Evolutionary conservation across 2,888 invertebrate genomes (phyloP), one percentile per base, ranked within the genome.

Genomic region (Malthinus seriepunctatus): DNA sequence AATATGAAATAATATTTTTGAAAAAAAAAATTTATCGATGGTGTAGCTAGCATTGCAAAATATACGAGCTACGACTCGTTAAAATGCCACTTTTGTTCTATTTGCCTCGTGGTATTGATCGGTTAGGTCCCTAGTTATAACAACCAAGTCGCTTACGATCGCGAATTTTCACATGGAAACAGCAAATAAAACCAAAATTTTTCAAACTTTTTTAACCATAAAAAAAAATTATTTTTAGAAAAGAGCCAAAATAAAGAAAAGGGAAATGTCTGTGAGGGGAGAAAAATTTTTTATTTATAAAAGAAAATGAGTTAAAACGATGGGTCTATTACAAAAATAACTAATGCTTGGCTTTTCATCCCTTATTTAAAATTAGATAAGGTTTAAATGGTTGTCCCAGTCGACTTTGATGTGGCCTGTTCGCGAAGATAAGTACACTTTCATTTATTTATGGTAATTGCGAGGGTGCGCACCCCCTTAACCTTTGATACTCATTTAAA

Each of bases 361-460:
- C 60, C 59, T 55, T 50, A 51, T 61, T 58, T 56, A 54, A 63
- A 64, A 64, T 65, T 64, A 65, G 66, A 65, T 66, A 66, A 66
- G 63, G 60, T 47, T 60, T 61, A 61, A 61, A 61, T 54, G 61
- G 56, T 56, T 51, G 60, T 60, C 60, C 56, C 53, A 38, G 60
- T 56, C 50, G 58, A 56, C 59, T 63, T 65, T 66, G 65, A 67
- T 64, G 66, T 62, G 66, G 67, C 66, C 63, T 65, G 66, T 61
- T 59, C 65, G 60, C 69, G 69, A 69, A 74, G 72, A 74, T 73
- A 75, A 77, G 75, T 76, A 73, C 73, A 70, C 69, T 73, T 72
- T 77, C 76, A 77, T 77, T 78, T 78, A 77, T 76, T 78, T 77
- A 78, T 78, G 77, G 73, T 78, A 78, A 78, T 78, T 73, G 74